phyloP scores from a whole-genome alignment of 1,140 invertebrate species.

The Drosophila sp. region DNA sequence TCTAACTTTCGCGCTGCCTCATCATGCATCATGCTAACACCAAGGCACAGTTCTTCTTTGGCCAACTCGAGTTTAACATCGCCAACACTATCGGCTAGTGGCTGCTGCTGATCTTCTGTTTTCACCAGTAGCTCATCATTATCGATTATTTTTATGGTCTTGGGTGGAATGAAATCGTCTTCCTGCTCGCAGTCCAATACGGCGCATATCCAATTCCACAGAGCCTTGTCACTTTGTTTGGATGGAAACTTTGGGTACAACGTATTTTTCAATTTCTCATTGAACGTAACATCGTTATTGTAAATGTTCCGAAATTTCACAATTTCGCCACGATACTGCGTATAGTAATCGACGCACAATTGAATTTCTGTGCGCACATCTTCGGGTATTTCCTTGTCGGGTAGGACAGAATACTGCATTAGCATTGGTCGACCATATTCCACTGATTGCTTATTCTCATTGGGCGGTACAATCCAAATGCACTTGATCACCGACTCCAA shows the following conservation, averaged over 20 bases:
- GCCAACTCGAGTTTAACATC: conserved; percentile 55
- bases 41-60: conserved; percentile 51
- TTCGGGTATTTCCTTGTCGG: conserved; percentile 92
- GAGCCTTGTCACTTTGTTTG: conserved; percentile 86
- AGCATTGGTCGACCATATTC: conserved; percentile 96
- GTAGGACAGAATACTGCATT: conserved; percentile 92
- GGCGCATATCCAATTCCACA: conserved; percentile 85
- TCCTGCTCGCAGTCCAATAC: conserved; percentile 77
- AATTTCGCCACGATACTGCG: conserved; percentile 88
- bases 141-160: conserved; percentile 77
- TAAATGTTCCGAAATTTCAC: conserved; percentile 91
- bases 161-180: conserved; percentile 80
- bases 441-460: conserved; percentile 91
- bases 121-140: conserved; percentile 67
- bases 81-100: conserved; percentile 17
- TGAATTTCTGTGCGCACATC: conserved; percentile 94
- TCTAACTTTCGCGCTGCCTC: conserved; percentile 61
- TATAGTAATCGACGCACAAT: conserved; percentile 93
- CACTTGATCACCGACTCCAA: conserved; percentile 92
- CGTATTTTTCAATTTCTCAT: conserved; percentile 90
- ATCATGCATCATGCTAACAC: conserved; percentile 34
- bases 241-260: conserved; percentile 87
- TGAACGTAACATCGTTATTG: conserved; percentile 88
- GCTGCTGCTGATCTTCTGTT: conserved; percentile 34
- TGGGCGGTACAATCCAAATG: conserved; percentile 97